These are phyloP conservation scores for Nasonovia ribisnigri DNA, from an alignment of 2,888 invertebrate species.

Conservation along the genomic window DNA sequence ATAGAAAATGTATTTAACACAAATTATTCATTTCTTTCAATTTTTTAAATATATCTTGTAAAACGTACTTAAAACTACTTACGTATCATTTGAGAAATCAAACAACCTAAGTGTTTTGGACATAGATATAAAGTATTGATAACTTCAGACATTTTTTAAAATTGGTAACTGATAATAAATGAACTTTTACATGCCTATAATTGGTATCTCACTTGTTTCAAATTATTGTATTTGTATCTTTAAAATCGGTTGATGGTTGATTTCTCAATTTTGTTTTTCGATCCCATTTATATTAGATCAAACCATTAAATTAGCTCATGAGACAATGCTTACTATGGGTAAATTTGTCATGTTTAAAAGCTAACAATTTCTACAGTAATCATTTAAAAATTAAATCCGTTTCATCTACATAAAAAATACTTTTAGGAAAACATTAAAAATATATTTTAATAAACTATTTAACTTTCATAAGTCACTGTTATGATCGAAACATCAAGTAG, in stretches of 20 bases:
- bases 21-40: no score
- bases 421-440: background rate
- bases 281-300: background rate
- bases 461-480: background rate
- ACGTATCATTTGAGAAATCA: no score
- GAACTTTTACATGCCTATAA: background rate
- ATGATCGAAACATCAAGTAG: background rate
- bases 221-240: background rate
- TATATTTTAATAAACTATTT: background rate
- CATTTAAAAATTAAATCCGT: background rate
- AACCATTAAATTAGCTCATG: background rate
- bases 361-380: background rate
- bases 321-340: background rate
- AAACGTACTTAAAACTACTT: no score
- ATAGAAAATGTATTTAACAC: no score
- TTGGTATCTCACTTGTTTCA: background rate
- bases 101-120: no score
- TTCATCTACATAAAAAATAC: background rate
- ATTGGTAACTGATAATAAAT: background rate
- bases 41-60: no score
- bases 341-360: background rate
- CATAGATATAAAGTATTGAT: no score
- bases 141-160: no score
- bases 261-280: background rate
- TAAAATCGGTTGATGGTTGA: background rate